Evolutionary conservation across 2,797 vertebrate genomes (phyloP).

Genomic region (Hydrocynus forskahlii): DNA sequence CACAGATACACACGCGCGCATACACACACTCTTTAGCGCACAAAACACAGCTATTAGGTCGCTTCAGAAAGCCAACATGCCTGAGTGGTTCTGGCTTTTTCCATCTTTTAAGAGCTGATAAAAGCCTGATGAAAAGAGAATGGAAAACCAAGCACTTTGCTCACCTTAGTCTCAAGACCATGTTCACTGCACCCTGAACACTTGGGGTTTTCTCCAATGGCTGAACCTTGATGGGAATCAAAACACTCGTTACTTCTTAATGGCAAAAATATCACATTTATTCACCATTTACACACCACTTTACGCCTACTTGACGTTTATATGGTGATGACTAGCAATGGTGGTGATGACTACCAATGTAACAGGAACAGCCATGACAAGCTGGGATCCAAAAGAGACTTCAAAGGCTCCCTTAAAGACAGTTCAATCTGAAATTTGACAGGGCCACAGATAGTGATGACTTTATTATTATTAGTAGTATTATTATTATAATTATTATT

Average conservation of each 20-base stretch:
- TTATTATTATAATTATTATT: too few species aligned
- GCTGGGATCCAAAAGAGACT: neutral
- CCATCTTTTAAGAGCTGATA: conserved; percentile 26
- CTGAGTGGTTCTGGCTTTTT: conserved; percentile 24
- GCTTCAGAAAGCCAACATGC: conserved; percentile 38
- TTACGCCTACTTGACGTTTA: neutral
- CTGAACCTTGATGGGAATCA: conserved; percentile 79
- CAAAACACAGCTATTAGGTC: conserved; percentile 35
- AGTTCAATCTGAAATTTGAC: too few species aligned
- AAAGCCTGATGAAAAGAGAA: conserved; percentile 18
- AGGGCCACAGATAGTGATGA: too few species aligned
- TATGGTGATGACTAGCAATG: neutral
- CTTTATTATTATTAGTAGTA: too few species aligned
- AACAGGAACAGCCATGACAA: neutral
- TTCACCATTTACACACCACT: neutral
- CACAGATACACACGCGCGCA: conserved; percentile 17
- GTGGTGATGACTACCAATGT: neutral
- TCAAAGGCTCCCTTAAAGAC: neutral
- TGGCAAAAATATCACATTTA: neutral
- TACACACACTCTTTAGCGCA: conserved; percentile 22
- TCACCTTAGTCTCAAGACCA: conserved; percentile 97
- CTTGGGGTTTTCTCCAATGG: conserved; percentile 79
- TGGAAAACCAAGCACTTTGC: conserved; percentile 47
- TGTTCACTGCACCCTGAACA: conserved; percentile 88
- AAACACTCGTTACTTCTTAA: conserved; percentile 20